Evolutionary conservation across 2,797 vertebrate genomes (phyloP), one percentile per base, ranked within the genome.

Genomic region (Chelidonichthys spinosus): DNA sequence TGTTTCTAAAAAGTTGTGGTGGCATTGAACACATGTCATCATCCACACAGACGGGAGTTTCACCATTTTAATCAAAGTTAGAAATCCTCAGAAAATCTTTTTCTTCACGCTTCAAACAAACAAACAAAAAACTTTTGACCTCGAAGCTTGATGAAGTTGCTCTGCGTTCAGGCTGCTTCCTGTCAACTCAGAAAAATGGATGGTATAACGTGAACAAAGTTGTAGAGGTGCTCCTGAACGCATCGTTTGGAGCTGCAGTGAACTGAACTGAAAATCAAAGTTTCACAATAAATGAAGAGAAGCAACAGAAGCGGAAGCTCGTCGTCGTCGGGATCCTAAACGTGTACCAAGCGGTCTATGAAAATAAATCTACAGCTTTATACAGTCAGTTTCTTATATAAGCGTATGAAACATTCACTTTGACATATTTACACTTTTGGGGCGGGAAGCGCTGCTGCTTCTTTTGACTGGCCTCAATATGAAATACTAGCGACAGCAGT

Each of bases 351-450:
- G 10, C 50, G 64, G 13, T 59, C 74, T 83, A 87, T 58, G 53
- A 85, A 84, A 85, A 87, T 85, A 87, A 68, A 81, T 79, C 82
- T 79, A 74, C 74, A 70, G 70, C 76, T 82, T 76, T 81, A 9
- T 70, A 85, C 62, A 83, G 32, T 69, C 36, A 36, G 36, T 14
- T 46, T 79, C 66, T 79, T 56, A 2, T 56, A 76, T 69, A 80
- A 47, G 61, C 11, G 36, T 81, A 82, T 49, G 75, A 87, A 84
- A 82, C 50, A 71, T 77, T 78, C 44, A 81, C 56, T 66, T 47
- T 8, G 33, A 84, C 44, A 64, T 75, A 81, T 82, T 65, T 81
- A 88, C 84, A 85, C 42, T 11, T 75, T 44, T 63, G 25, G 7
- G 35, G 33, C 39, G 11, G 8, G 60, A 47, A 3, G 14, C 18